Base-by-base conservation (phyloP, 2,113 vertebrate species). In the Odobenus rosmarus region DNA sequence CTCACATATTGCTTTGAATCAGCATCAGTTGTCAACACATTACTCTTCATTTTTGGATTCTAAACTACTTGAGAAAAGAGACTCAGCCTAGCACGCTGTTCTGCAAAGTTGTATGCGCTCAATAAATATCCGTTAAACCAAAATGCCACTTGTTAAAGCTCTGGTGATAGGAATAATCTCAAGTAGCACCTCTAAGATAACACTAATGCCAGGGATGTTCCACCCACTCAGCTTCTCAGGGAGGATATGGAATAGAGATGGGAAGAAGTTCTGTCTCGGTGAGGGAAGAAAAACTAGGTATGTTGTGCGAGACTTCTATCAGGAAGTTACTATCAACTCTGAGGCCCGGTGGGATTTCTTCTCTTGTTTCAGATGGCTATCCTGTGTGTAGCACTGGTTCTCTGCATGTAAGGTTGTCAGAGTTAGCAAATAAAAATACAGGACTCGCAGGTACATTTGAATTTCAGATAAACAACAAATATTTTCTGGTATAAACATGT, bases 21-120 rank as follows among this genome's bases (percentile, higher is more conserved):
- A 62, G 26, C 26, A 74, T 46, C 77, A n/a, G 14, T 36, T 36
- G 5, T 46, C 85, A 71, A 62, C 51, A 76, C 3, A 3, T 57
- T 24, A 62, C 86, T 51, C 83, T 92, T 85, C 15, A 33, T n/a
- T 57, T 90, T 49, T 77, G 42, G 64, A 53, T 26, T 74, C 31
- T 39, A 28, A 89, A 49, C 21, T 95, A 14, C 16, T 89, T 49
- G 46, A 84, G 71, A 74, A 90, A 93, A 96, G 86, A 93, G 49
- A 81, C 36, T 71, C 46, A 59, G 7, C 59, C n/a, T n/a, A 84
- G 51, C 1, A 31, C 10, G 39, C 4, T 39, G 4, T 49, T 69
- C 79, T 81, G 28, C 51, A 88, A 88, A 84, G 23, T 8, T 49
- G 57, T 19, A 0, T 33, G 3, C 62, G 31, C 83, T 74, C 81